Base-by-base conservation (phyloP, 2,888 invertebrate genomes). In the Chaetogeoica ovagalla region DNA sequence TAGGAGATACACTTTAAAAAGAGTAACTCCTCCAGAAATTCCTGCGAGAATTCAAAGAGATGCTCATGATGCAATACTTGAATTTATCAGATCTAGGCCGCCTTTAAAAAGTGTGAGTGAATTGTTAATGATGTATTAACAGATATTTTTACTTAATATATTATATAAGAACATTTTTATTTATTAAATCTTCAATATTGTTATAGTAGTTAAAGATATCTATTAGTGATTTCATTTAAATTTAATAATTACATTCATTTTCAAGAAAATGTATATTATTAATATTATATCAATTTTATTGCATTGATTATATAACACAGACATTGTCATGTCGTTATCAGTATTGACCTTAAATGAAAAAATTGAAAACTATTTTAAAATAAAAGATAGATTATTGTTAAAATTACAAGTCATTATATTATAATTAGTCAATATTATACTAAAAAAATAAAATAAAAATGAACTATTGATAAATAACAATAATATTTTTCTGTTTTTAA, bases 61-160 rank as follows among this genome's bases (percentile, higher is more conserved):
- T 88, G 97, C 97, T 43, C 97, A 97, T 87, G 94, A 94, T 82
- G 91, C 97, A 87, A 97, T 97, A 86, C 90, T 98, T 86, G 97
- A 98, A 87, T 98, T 97, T 88, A 98, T 98, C 86, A 90, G 97
- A 86, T 96, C 96, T 86, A 90, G 97, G 86, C 97, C 97, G 82
- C 96, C 97, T 83, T 89, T 97, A 79, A 93, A 92, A 88, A 96
- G 96, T 90, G 95, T 93, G 87, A 86, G 87, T 75, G 59, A 4
- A 30, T 48, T 11, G 59, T 48, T 9, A 48, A 11, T 5, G 11
- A 11, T 48, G 48, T 48, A 11, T 48, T 11, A 9, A 48, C 8
- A 48, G 48, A 23, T 23, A n/a, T n/a, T 30, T 15, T 37, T 55
- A 37, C 30, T 48, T 65, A n/a, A 21, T 43, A 19, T 65, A 65